These are phyloP conservation scores for Plectrocnemia conspersa DNA, from an alignment of 1,140 invertebrate genomes.

Conservation along the genomic window DNA sequence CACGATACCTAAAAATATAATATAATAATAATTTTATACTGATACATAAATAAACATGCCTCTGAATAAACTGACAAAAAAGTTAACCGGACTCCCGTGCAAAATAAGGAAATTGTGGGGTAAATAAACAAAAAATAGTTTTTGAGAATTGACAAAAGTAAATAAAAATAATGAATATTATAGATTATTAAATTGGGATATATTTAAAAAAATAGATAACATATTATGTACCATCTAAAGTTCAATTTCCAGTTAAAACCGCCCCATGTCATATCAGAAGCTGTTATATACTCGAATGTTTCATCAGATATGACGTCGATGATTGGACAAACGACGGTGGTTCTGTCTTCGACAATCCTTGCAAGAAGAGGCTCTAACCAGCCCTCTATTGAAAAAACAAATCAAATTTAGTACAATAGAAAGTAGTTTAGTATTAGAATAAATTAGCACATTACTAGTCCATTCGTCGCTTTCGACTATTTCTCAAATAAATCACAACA, in stretches of 20 bases:
- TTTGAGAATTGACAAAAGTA: conserved; percentile 1
- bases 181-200: not conserved
- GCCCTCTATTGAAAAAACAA: conserved; percentile 60
- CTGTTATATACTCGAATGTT: conserved; percentile 92
- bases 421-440: too few species aligned
- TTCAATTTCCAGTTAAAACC: conserved; percentile 99
- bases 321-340: conserved; percentile 93
- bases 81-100: too few species aligned
- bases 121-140: too few species aligned
- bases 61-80: too few species aligned
- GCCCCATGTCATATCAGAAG: conserved; percentile 94
- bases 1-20: conserved; percentile 72
- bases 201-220: conserved; percentile 2
- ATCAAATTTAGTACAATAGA: too few species aligned
- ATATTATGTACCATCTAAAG: conserved; percentile 77
- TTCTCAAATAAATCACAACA: too few species aligned
- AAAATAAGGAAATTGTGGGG: too few species aligned
- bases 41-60: too few species aligned
- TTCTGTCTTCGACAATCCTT: conserved; percentile 86
- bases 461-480: too few species aligned
- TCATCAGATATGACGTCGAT: conserved; percentile 98
- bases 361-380: conserved; percentile 91
- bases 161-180: not conserved
- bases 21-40: not conserved
- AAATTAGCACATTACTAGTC: too few species aligned